A percentile compares a stretch with the other conserved stretches of the same genome.
phyloP scores from a whole-genome alignment of 2,888 invertebrate species.

The Anthrax anthrax region DNA sequence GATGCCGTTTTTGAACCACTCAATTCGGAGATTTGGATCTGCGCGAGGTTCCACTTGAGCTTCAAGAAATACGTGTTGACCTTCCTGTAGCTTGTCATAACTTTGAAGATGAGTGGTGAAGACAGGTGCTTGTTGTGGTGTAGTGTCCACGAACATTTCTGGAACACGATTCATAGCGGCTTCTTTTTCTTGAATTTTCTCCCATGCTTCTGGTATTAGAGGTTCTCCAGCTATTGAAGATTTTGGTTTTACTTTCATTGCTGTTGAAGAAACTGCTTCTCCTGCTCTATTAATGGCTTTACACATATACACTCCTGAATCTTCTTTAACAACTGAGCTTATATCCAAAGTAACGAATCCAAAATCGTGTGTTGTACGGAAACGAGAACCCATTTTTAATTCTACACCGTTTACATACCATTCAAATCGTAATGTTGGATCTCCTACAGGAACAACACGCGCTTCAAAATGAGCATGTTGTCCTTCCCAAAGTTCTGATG shows the following conservation, averaged over 20 bases:
- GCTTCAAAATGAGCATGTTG: constrained; percentile 84
- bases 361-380: constrained; percentile 85
- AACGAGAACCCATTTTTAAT: constrained; percentile 80
- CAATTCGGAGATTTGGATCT: constrained; percentile 73
- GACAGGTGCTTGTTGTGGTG: constrained; percentile 85
- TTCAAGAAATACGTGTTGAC: constrained; percentile 73
- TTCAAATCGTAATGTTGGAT: constrained; percentile 80
- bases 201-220: constrained; percentile 82
- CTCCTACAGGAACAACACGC: constrained; percentile 84
- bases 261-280: constrained; percentile 83
- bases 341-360: constrained; percentile 89
- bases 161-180: constrained; percentile 83
- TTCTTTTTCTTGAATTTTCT: constrained; percentile 80
- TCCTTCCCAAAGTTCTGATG: constrained; percentile 82
- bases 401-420: constrained; percentile 94
- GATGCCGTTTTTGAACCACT: constrained; percentile 88
- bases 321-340: constrained; percentile 71
- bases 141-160: constrained; percentile 71
- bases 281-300: constrained; percentile 89
- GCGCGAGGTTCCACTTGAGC: constrained; percentile 83
- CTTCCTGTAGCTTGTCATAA: constrained; percentile 69
- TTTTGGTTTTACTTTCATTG: constrained; percentile 74
- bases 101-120: constrained; percentile 84
- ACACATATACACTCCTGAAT: constrained; percentile 87
- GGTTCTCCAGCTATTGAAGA: constrained; percentile 70